Percentiles rank a stretch among this genome's conserved stretches.
These are phyloP conservation scores for Chloroceryle amazona DNA, from an alignment of 2,797 vertebrate genomes.

Conservation along the genomic window DNA sequence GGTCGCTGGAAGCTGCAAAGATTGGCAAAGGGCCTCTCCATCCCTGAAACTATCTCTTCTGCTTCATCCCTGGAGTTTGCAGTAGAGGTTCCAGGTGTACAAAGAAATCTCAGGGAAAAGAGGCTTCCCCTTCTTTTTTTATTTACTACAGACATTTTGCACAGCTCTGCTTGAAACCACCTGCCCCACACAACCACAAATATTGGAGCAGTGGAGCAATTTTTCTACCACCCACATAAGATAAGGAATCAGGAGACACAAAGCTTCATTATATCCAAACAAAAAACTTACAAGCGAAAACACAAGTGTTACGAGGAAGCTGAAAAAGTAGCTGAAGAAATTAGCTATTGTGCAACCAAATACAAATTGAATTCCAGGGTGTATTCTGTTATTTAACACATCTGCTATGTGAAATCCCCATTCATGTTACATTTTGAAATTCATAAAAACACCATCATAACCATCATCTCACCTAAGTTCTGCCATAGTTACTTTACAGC, in stretches of 20 bases:
- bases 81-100: not conserved
- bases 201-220: slow-evolving; percentile 42
- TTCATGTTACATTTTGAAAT: not conserved
- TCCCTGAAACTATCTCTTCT: not conserved
- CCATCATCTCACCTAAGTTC: not conserved
- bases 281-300: slow-evolving; percentile 61
- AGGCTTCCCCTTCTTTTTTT: not conserved
- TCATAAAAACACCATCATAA: not conserved
- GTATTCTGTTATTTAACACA: slow-evolving; percentile 1
- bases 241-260: slow-evolving; percentile 58
- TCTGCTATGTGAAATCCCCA: not conserved
- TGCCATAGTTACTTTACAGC: not conserved
- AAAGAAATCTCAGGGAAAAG: not conserved
- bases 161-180: slow-evolving; percentile 53
- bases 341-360: slow-evolving; percentile 30
- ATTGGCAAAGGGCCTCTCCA: not conserved
- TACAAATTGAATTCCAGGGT: slow-evolving; percentile 8
- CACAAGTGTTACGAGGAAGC: slow-evolving; percentile 41
- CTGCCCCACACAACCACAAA: slow-evolving; percentile 61
- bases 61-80: not conserved
- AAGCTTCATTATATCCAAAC: slow-evolving; percentile 58
- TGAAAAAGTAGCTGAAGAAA: slow-evolving; percentile 56
- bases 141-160: slow-evolving; percentile 30
- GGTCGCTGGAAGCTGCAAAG: not conserved
- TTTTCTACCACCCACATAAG: slow-evolving; percentile 69